Evolutionary conservation across 2,888 invertebrate genomes (phyloP), one percentile per base, ranked within the genome.

Genomic region (Pantelozetes paolii): DNA sequence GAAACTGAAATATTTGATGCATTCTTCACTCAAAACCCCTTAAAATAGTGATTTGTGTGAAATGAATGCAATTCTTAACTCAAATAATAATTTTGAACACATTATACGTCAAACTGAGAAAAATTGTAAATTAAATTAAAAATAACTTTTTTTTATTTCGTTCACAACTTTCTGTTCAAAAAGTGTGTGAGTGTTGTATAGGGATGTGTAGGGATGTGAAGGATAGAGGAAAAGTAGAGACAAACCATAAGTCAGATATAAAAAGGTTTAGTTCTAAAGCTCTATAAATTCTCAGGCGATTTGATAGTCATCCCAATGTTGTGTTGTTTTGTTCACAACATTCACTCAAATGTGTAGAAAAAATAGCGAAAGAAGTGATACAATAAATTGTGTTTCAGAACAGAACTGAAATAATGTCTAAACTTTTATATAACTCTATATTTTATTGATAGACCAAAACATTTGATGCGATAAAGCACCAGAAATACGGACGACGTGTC

Each of bases 231-330:
- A 18, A 11, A 45, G 18, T 45, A 18, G 45, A 45, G 18, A 45
- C 45, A 57, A 57, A 23, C 57, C 57, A 23, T 57, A 23, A 23
- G 57, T 13, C 18, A 23, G 57, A 57, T 28, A 23, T 11, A 57
- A 57, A 23, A 5, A 2, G 3, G 28, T 2, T 23, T 5, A 11
- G 23, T 2, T 20, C 18, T 20, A 57, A 11, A 57, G 23, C 23
- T 11, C 57, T 57, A 57, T 57, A 57, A 57, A 57, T 28, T 57
- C 57, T 57, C 57, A 23, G 57, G 57, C 26, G 57, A 57, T 26
- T 57, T 57, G 57, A 57, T 57, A 57, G 57, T 57, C 57, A 57
- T 57, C 57, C 57, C 18, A 57, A 26, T 23, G 57, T 57, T 20
- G 18, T 2, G 8, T 5, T 36, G 11, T 45, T 45, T 45, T 45